Evolutionary conservation across 2,113 vertebrate genomes (phyloP).

Genomic region (Lagopus muta): DNA sequence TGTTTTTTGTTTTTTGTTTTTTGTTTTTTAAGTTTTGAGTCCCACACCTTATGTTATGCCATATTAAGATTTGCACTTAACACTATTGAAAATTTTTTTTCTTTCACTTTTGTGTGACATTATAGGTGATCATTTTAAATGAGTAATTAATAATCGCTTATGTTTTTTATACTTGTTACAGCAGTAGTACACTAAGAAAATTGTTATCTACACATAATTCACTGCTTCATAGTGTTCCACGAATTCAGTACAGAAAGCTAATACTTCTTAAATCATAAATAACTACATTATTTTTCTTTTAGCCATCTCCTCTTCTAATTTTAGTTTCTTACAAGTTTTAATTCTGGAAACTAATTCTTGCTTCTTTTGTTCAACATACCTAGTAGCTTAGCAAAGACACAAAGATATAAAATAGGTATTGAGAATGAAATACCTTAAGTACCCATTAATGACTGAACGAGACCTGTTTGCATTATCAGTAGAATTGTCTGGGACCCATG

Average conservation of each 20-base stretch:
- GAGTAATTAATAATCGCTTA: neutral
- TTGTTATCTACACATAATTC: neutral
- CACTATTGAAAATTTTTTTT: neutral
- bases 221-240: neutral
- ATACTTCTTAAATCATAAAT: neutral
- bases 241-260: neutral
- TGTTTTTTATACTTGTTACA: neutral
- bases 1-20: no score
- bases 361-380: neutral
- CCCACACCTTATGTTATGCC: neutral
- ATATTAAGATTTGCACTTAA: neutral
- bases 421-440: neutral
- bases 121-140: slow-evolving; percentile 8
- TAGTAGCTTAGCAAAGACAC: neutral
- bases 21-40: neutral
- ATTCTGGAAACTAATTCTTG: neutral
- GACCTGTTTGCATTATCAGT: neutral
- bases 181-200: neutral
- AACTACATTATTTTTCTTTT: neutral
- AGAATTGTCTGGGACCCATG: neutral
- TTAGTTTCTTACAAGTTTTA: neutral
- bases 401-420: neutral
- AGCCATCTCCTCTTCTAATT: neutral
- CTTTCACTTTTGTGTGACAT: neutral
- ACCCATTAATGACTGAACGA: neutral